Conservation (phyloP, 2,113 vertebrate genomes). For the Hyperopisus bebe region DNA sequence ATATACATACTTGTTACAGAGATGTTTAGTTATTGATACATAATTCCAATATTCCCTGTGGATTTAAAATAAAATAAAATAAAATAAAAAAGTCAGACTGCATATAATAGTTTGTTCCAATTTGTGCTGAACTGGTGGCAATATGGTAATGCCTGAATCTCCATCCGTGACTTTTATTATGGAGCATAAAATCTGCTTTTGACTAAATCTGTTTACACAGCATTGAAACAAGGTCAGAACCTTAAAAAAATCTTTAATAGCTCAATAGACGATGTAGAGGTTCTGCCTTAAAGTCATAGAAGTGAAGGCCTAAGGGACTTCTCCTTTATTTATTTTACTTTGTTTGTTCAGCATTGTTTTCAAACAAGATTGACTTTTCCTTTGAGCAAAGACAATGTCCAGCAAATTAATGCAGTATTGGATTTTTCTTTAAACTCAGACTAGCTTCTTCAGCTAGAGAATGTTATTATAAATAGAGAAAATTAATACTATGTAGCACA, state of each 20-base stretch:
- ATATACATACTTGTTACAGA: not conserved
- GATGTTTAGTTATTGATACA: not conserved
- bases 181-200: not conserved
- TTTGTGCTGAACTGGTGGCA: not conserved
- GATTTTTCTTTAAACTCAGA: not conserved
- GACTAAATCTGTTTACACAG: slow-evolving; percentile 4
- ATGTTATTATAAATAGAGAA: not conserved
- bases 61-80: not conserved
- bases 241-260: not conserved
- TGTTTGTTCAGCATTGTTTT: slow-evolving; percentile 9
- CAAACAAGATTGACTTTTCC: not conserved
- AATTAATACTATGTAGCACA: not conserved
- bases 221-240: not conserved
- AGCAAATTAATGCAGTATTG: not conserved
- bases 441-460: not conserved
- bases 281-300: not conserved
- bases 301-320: slow-evolving; percentile 2
- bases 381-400: slow-evolving; percentile 1
- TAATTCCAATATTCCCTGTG: not conserved
- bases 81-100: not conserved
- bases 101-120: not conserved
- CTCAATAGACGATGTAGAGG: not conserved
- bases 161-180: not conserved
- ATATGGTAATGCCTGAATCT: not conserved
- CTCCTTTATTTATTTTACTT: slow-evolving; percentile 11